Conservation (phyloP, 2,888 invertebrate species). For the Tetheella fluctuosa region DNA sequence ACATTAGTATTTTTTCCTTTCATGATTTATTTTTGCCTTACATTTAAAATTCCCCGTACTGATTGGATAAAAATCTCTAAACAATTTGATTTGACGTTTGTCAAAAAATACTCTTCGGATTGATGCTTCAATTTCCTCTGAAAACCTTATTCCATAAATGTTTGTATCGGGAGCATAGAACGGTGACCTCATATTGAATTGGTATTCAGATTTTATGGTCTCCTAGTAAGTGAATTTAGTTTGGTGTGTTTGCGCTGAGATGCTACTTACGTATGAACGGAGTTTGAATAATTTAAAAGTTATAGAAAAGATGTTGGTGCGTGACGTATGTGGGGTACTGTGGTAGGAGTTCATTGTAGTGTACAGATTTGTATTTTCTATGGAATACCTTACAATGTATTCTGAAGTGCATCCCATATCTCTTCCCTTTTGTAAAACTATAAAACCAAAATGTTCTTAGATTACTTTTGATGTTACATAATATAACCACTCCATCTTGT, state of each 20-base stretch:
- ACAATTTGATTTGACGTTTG: not conserved
- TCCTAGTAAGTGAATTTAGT: constrained; percentile 8
- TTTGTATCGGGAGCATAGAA: not conserved
- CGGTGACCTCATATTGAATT: not conserved
- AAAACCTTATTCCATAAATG: not conserved
- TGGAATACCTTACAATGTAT: too few species aligned
- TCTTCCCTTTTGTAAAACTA: too few species aligned
- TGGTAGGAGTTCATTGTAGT: not conserved
- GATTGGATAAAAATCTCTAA: not conserved
- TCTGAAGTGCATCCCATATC: too few species aligned
- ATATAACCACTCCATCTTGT: not conserved
- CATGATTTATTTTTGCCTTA: too few species aligned
- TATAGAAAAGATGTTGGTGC: too few species aligned
- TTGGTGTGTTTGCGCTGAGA: constrained; percentile 2
- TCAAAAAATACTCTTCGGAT: not conserved
- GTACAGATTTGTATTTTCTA: not conserved
- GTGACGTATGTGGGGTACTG: not conserved
- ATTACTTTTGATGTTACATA: not conserved
- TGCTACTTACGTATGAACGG: not conserved
- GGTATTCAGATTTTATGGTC: constrained; percentile 11
- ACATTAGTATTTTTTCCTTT: too few species aligned
- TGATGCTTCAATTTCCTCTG: not conserved
- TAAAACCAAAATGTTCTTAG: too few species aligned
- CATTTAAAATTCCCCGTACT: too few species aligned
- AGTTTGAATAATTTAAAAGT: not conserved